Evolutionary conservation across 2,797 vertebrate species (phyloP), one percentile per base, ranked within the genome.

Genomic region (Euthynnus affinis): DNA sequence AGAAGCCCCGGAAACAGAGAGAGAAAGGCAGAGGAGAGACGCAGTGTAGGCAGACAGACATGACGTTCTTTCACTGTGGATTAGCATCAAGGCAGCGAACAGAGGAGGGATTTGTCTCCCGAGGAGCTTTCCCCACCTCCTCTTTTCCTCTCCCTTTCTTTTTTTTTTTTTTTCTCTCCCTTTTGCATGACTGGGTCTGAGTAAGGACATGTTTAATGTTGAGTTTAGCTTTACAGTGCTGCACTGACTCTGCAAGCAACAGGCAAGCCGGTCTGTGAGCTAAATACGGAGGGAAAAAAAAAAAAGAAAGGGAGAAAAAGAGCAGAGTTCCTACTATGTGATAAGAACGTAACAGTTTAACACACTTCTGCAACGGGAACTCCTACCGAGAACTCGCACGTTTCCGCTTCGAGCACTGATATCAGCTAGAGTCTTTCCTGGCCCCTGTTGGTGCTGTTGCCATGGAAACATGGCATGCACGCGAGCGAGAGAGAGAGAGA

Each of bases 61-160:
- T 86, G 80, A 80, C 69, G 76, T 83, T 84, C 91, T 83, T 87
- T 93, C 91, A 90, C 78, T 59, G 75, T 72, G 90, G 80, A 92
- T 94, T 91, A 92, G 78, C 89, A 83, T 94, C 91, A 91, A 78
- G 76, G 65, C 87, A 49, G 37, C 49, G 14, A 84, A 89, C 88
- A 92, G 87, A 88, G 86, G 87, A 73, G 37, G 83, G 84, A 89
- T 87, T 85, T 89, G 89, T 93, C 89, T 91, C 86, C 83, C 8
- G 77, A 91, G 87, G 88, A 91, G 84, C 77, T 82, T 63, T 72
- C 75, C 75, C 66, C 70, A 59, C 82, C 60, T 65, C 84, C 58
- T 71, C 74, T 27, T 51, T 22, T 40, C 58, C 44, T 23, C 18
- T 20, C 57, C 3, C 4, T 15, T 15, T 37, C 34, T 29, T 55